Base-by-base conservation (phyloP, 2,797 vertebrate species). In the Smutsia temminckii region DNA sequence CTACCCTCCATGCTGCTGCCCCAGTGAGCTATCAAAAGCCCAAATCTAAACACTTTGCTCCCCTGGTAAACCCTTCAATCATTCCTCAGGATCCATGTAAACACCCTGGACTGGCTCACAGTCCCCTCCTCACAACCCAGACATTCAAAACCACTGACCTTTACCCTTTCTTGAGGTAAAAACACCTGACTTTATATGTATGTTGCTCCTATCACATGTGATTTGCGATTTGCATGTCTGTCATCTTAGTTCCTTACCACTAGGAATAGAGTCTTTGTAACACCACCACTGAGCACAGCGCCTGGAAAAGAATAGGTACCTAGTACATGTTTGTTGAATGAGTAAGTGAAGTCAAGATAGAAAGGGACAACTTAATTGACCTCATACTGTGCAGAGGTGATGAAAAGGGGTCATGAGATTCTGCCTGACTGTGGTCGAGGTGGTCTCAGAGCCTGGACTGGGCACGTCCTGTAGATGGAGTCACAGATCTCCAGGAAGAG, bases 311-410 rank as follows among this genome's bases (percentile, higher is more conserved):
- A 6, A 8, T 17, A 49, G 69, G 14, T 6, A 40, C 4, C 9
- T 4, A 3, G 11, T 23, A 20, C 23, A 11, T 13, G 17, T 78
- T 72, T 68, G 34, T 63, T 88, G 77, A 69, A 18, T 72, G 66
- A 91, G 46, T 74, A 64, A 85, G 71, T 66, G 32, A 91, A 21
- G 14, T 72, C 34, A 42, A 59, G 29, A 29, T 14, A 88, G 63
- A 74, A 81, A 93, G 49, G 6, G 42, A 66, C 57, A 59, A 10
- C 29, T 27, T 25, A 6, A 3, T 3, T 80, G 40, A 75, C 16
- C 3, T 72, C 23, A 7, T 18, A 7, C 23, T 23, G 63, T 74
- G 63, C 79, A 61, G 51, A 91, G 51, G 13, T 79, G 25, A 32
- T 21, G 27, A 42, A 87, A 51, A 8, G 0, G 42, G 32, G 6